A percentile compares a stretch with the other conserved stretches of the same genome.
phyloP scores from a whole-genome alignment of 1,140 invertebrate genomes.

The Amphibalanus amphitrite region DNA sequence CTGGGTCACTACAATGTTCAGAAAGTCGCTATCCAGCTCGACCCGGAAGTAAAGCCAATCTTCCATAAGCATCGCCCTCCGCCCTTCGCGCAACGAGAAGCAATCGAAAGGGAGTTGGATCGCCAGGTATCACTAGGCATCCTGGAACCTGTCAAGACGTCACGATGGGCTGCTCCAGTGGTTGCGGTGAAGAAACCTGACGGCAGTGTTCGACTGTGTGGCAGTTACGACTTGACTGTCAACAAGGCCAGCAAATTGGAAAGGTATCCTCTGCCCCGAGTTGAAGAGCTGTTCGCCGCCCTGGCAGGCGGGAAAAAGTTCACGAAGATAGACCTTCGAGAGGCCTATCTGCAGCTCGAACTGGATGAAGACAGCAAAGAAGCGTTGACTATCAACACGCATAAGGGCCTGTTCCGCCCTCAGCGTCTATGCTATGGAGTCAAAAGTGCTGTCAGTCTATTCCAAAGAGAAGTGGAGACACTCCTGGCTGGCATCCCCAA shows the following conservation, averaged over 20 bases:
- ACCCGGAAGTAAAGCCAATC: too few relatives aligned
- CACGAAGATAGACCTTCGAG: slow-evolving; percentile 2
- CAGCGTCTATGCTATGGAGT: not conserved
- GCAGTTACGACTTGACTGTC: not conserved
- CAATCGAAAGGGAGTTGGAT: too few relatives aligned
- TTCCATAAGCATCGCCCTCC: too few relatives aligned
- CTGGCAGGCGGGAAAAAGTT: not conserved
- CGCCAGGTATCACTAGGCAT: too few relatives aligned
- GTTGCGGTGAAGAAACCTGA: too few relatives aligned
- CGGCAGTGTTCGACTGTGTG: not conserved
- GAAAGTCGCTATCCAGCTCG: too few relatives aligned
- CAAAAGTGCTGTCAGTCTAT: slow-evolving; percentile 2
- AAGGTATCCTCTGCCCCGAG: slow-evolving; percentile 5
- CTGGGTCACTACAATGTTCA: too few relatives aligned
- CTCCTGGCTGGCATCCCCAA: slow-evolving; percentile 1
- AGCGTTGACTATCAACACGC: not conserved
- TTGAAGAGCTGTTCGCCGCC: slow-evolving; percentile 5
- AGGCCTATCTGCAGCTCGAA: too few relatives aligned
- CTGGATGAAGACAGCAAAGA: too few relatives aligned
- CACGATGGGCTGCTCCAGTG: too few relatives aligned
- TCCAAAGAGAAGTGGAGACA: slow-evolving; percentile 4
- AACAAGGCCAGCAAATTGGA: slow-evolving; percentile 3
- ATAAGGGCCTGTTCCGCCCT: not conserved
- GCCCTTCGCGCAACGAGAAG: too few relatives aligned
- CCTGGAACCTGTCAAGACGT: too few relatives aligned